Percentiles rank a stretch among this genome's conserved stretches.
These are phyloP conservation scores for Aulostomus chinensis DNA, from an alignment of 2,797 vertebrate species.

Conservation along the genomic window DNA sequence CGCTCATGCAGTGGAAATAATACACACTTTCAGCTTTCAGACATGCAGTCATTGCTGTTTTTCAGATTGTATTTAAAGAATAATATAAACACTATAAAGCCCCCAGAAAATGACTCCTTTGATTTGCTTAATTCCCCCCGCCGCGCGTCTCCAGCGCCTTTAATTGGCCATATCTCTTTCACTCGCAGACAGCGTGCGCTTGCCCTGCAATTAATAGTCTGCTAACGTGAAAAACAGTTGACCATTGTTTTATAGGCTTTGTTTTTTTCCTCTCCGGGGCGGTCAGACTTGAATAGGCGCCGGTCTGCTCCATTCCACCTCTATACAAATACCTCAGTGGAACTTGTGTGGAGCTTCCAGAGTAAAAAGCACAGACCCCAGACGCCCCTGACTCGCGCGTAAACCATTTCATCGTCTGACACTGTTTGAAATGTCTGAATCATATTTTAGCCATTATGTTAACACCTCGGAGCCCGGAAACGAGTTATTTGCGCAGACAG, in stretches of 20 bases:
- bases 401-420: slow-evolving; percentile 67
- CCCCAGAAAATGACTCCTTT: slow-evolving; percentile 46
- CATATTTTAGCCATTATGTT: slow-evolving; percentile 79
- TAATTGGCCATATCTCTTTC: slow-evolving; percentile 74
- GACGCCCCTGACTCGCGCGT: slow-evolving; percentile 52
- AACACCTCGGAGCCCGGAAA: slow-evolving; percentile 62
- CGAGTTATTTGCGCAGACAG: slow-evolving; percentile 33
- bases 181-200: slow-evolving; percentile 64
- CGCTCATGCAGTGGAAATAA: slow-evolving; percentile 65
- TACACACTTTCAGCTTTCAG: slow-evolving; percentile 46
- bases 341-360: slow-evolving; percentile 73
- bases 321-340: slow-evolving; percentile 78
- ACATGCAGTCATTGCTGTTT: slow-evolving; percentile 63
- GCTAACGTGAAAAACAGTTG: slow-evolving; percentile 78
- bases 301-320: slow-evolving; percentile 77
- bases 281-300: slow-evolving; percentile 78
- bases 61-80: slow-evolving; percentile 70
- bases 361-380: slow-evolving; percentile 60
- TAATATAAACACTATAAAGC: slow-evolving; percentile 67
- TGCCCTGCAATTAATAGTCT: slow-evolving; percentile 82
- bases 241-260: slow-evolving; percentile 77
- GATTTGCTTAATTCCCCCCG: slow-evolving; percentile 13
- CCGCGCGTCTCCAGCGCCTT: slow-evolving; percentile 52
- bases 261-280: slow-evolving; percentile 60
- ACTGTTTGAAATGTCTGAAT: slow-evolving; percentile 78